Evolutionary conservation across 2,113 vertebrate species (phyloP), one percentile per base, ranked within the genome.

Genomic region (Passer montanus): DNA sequence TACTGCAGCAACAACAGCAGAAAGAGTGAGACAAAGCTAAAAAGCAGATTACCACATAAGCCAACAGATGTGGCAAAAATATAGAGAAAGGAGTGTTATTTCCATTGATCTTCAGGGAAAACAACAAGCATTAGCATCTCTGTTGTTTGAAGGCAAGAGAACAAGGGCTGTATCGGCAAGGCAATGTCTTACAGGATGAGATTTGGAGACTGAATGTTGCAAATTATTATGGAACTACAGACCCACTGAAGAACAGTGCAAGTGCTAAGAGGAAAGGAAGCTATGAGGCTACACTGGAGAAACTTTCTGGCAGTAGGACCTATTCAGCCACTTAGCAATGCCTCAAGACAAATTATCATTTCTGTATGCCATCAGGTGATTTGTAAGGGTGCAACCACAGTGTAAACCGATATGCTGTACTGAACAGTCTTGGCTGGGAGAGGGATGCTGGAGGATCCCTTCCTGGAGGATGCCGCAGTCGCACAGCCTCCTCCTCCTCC

Each of bases 401-500:
- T 5, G n/a, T 17, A 14, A n/a, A 49, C 16, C 49, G 41, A 22
- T 12, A 6, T 0, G 8, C 33, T 19, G 17, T 7, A 39, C 1
- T 3, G 41, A 68, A 47, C 28, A 44, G 8, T 2, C 6, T 1
- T 11, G 72, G 46, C 35, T n/a, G 20, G 21, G 44, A 87, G 49
- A 56, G 6, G 22, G 43, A 39, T 11, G 72, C 35, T 39, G 19
- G 12, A 72, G n/a, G 14, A 46, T 15, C 19, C 33, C 20, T 10
- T 31, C 10, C 18, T 6, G 13, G 8, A 43, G 52, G n/a, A 22
- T 35, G 41, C 37, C 5, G 4, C 10, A 31, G 47, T 1, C 2
- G 0, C 24, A 39, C 15, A 14, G 9, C 3, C 15, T 11, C 22
- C 44, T 46, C 2, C 22, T 13, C 14, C 52, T 27, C 23, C n/a